Conservation (phyloP, 1,140 invertebrate species). For the Microplitis demolitor region DNA sequence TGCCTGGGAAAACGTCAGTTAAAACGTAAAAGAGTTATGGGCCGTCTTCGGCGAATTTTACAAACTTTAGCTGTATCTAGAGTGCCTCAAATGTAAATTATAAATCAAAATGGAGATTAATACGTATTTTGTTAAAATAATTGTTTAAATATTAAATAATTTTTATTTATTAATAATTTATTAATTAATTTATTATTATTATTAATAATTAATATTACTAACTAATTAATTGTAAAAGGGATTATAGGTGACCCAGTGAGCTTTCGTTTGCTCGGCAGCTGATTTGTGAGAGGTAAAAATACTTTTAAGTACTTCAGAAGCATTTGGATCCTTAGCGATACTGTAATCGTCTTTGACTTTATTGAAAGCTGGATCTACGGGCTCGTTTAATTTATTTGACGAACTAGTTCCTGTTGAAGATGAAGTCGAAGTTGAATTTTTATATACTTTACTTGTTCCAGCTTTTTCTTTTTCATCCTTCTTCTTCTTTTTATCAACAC, state of each 20-base stretch:
- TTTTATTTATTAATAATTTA: background rate
- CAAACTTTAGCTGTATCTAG: constrained; percentile 52
- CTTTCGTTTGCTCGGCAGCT: constrained; percentile 83
- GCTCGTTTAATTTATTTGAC: constrained; percentile 46
- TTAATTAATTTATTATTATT: constrained; percentile 2
- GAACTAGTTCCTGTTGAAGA: background rate
- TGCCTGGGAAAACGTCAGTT: constrained; percentile 46
- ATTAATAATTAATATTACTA: background rate
- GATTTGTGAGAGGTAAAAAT: constrained; percentile 90
- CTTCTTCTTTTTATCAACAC: constrained; percentile 32
- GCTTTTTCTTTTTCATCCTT: constrained; percentile 52
- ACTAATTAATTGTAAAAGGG: constrained; percentile 84
- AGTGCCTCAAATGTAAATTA: constrained; percentile 53
- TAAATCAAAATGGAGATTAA: constrained; percentile 18
- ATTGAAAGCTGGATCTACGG: constrained; percentile 72
- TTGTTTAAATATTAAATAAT: background rate
- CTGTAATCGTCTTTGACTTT: constrained; percentile 81
- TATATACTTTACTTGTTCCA: constrained; percentile 30
- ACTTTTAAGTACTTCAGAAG: constrained; percentile 91
- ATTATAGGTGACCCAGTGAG: constrained; percentile 98
- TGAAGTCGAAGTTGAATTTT: background rate
- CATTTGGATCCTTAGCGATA: constrained; percentile 89
- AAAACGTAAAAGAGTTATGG: constrained; percentile 50
- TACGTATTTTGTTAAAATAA: background rate
- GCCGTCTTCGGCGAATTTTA: constrained; percentile 53